Percentiles rank a stretch among this genome's conserved stretches.
Evolutionary conservation across 1,140 invertebrate species (phyloP).

Genomic region (Caenorhabditis tropicalis): DNA sequence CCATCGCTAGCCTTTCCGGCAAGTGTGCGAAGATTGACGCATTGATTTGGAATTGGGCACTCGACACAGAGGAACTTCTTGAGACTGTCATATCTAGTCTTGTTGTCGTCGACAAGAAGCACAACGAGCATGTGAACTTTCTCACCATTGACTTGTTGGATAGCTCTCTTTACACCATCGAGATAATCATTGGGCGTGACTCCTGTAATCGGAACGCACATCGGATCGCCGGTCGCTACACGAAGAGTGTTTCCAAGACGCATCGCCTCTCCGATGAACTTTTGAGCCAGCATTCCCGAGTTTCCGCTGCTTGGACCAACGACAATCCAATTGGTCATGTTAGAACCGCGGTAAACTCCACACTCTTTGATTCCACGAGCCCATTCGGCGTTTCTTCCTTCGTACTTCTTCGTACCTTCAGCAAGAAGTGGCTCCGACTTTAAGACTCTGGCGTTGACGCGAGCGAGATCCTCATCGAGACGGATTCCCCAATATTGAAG

Average conservation of each 20-base stretch:
- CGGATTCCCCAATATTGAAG: conserved; percentile 40
- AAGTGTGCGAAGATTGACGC: conserved; percentile 39
- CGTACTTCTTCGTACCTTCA: not conserved
- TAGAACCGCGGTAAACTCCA: conserved; percentile 43
- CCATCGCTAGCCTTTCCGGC: conserved; percentile 16
- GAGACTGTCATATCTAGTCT: conserved; percentile 53
- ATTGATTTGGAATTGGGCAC: conserved; percentile 45
- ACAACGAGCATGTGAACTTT: conserved; percentile 51
- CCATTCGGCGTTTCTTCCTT: conserved; percentile 51
- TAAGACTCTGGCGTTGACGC: conserved; percentile 7
- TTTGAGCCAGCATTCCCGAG: not conserved
- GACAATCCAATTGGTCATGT: conserved; percentile 48
- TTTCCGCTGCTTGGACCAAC: conserved; percentile 5
- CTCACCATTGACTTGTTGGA: conserved; percentile 33
- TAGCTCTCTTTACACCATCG: not conserved
- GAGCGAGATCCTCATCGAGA: conserved; percentile 42
- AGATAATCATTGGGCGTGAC: conserved; percentile 23
- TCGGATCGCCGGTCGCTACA: conserved; percentile 11
- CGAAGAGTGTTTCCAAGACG: conserved; percentile 36
- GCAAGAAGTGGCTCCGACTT: conserved; percentile 13
- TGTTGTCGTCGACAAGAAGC: conserved; percentile 53
- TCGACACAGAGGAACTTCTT: conserved; percentile 51
- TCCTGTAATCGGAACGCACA: not conserved
- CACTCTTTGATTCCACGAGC: conserved; percentile 46
- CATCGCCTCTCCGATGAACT: not conserved